Evolutionary conservation across 2,797 vertebrate species (phyloP).

Genomic region (Mico argentatus): DNA sequence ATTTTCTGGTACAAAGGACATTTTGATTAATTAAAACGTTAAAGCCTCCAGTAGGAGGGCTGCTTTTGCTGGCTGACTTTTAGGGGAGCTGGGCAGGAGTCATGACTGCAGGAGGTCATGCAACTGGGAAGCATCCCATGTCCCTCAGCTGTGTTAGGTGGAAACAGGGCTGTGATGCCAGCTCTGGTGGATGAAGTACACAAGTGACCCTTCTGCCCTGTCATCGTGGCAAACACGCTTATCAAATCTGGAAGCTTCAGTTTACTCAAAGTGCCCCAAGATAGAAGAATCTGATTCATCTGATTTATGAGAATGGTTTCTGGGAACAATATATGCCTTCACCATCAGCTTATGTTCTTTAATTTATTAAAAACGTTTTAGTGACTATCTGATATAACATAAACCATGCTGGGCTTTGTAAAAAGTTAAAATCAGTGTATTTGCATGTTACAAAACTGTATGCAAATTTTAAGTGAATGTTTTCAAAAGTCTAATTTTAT

Average conservation of each 20-base stretch:
- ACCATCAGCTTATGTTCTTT: neutral
- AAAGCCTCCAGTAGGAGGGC: neutral
- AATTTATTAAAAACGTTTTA: neutral
- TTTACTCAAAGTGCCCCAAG: neutral
- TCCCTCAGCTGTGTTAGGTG: neutral
- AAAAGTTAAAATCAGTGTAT: constrained; percentile 40
- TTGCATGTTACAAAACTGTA: constrained; percentile 5
- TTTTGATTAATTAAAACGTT: constrained; percentile 5
- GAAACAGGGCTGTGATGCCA: too few relatives aligned
- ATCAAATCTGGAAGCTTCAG: neutral
- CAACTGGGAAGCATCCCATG: neutral
- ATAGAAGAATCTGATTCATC: neutral
- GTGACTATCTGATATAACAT: neutral
- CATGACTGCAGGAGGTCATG: neutral
- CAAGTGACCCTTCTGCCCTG: neutral
- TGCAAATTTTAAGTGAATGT: constrained; percentile 31
- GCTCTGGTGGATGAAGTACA: neutral
- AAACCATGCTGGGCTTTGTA: neutral
- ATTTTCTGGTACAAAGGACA: neutral
- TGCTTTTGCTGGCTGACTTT: neutral
- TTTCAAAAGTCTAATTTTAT: constrained; percentile 54
- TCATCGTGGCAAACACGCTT: neutral
- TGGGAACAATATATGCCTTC: neutral
- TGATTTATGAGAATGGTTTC: neutral
- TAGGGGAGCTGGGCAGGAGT: neutral